Base-by-base conservation (phyloP, 2,797 vertebrate genomes). In the Calcarius lapponicus region DNA sequence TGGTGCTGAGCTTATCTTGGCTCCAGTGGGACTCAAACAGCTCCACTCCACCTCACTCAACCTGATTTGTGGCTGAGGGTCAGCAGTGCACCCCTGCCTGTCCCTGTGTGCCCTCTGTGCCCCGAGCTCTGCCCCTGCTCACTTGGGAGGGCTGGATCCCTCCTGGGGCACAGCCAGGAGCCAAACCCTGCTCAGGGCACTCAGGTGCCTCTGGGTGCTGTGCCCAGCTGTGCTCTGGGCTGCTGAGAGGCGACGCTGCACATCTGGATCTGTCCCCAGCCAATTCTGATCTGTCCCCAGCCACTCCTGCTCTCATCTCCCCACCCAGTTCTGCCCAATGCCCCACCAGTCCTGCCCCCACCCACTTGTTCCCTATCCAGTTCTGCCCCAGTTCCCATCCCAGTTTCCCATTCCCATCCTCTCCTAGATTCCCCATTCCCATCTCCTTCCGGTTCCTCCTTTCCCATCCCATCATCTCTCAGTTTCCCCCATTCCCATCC, bases 21-120 rank as follows among this genome's bases (percentile, higher is more conserved):
- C 69, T 78, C 11, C 19, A 3, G 38, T 18, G 18, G 54, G 43
- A 24, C 66, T 72, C 61, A 15, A 31, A 16, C 13, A 67, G 38
- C 17, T 17, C 50, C 4, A 2, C 11, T 53, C 42, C 31, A 18
- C 12, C 45, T 22, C 3, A 0, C 5, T 13, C 11, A 13, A 1
- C 47, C 50, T 38, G 31, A 6, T 65, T 79, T 38, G 19, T 19
- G 3, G 60, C 56, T 9, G 14, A 43, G 51, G 28, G 25, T 17
- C 58, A 57, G 1, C 25, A 42, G 3, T 21, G 26, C 54, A 6
- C 9, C 51, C 29, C 20, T 17, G 36, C 25, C 28, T 47, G 32
- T 47, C 12, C 54, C 43, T 51, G 58, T 26, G 29, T 34, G 32
- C 54, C 54, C 57, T 56, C 36, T 36, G 36, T 36, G 36, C 36